Evolutionary conservation across 30 jellyfish, hydroid and myxozoan genomes (phyloP).

Genomic region (Hydractinia echinata): DNA sequence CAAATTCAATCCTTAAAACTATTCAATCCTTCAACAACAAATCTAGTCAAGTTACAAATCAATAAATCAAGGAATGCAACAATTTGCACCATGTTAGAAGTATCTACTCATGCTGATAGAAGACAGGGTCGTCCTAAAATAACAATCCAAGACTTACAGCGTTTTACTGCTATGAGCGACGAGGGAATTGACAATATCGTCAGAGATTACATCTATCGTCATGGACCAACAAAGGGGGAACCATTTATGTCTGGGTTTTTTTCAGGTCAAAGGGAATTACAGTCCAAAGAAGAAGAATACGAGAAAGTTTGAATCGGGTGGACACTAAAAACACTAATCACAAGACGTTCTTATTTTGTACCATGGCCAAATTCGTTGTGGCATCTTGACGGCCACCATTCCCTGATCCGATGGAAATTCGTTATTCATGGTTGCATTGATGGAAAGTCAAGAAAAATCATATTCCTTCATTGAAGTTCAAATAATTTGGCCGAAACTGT

Average conservation of each 20-base stretch:
- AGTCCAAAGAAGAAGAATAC: no score
- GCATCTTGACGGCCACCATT: slow-evolving; percentile 51
- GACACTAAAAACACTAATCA: no score
- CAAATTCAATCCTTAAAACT: no score
- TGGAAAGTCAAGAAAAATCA: slow-evolving; percentile 15
- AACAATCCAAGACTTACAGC: slow-evolving; percentile 9
- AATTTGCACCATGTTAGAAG: no score
- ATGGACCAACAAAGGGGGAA: slow-evolving; percentile 10
- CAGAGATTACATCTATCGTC: slow-evolving; percentile 4
- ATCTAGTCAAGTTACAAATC: no score
- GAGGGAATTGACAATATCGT: slow-evolving; percentile 31
- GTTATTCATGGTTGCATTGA: slow-evolving; percentile 34
- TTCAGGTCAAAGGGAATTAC: no score
- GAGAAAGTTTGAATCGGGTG: no score
- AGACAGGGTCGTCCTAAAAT: no score
- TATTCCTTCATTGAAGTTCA: background rate
- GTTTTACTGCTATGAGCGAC: slow-evolving; percentile 40
- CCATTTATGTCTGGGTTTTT: slow-evolving; percentile 5
- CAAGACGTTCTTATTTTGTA: no score
- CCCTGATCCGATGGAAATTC: slow-evolving; percentile 27
- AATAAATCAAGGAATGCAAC: no score
- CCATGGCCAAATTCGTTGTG: background rate
- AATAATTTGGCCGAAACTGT: slow-evolving; percentile 37
- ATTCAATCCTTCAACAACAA: no score
- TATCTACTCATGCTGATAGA: no score